Base-by-base conservation (phyloP, 2,888 invertebrate genomes). In the Polydrusus cervinus region DNA sequence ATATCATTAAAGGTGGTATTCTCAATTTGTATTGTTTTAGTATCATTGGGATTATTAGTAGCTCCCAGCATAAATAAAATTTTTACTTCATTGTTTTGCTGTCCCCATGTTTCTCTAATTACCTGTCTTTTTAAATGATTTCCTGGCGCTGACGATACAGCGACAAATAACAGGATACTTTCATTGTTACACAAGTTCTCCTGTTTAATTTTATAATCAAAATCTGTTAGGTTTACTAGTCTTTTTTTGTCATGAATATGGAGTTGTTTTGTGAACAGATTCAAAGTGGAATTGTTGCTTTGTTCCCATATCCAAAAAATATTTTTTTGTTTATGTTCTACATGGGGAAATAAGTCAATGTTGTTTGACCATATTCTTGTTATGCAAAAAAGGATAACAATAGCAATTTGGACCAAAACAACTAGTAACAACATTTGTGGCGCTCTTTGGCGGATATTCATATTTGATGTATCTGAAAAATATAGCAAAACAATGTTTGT, bases 31-130 rank as follows among this genome's bases (percentile, higher is more conserved):
- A 67, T 14, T 40, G n/a, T 7, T 18, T 55, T 20, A n/a, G 11
- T 38, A 20, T 11, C 40, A 1, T 20, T 18, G 10, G 16, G 9
- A 20, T 55, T 16, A 1, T 38, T 49, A 9, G 40, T 20, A 67
- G 25, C 55, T 20, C 67, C 67, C 13, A 67, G 16, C 5, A 67
- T 20, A 11, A 67, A 67, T 9, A 67, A 16, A 38, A 67, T 14
- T 67, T 55, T 67, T 1, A 67, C 67, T 43, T 67, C 67, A 18
- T 13, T 18, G 13, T 53, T n/a, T 11, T 0, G 14, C 11, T 20
- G 40, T 13, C 53, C 67, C 67, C 67, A 67, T n/a, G 67, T 67
- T 53, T 67, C 40, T 38, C 67, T 67, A 14, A 67, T 67, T 38
- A 40, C 55, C n/a, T 40, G 16, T 25, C 67, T 67, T 5, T 67